These are phyloP conservation scores for Lacerta agilis DNA, from an alignment of 2,797 vertebrate species.

Conservation along the genomic window DNA sequence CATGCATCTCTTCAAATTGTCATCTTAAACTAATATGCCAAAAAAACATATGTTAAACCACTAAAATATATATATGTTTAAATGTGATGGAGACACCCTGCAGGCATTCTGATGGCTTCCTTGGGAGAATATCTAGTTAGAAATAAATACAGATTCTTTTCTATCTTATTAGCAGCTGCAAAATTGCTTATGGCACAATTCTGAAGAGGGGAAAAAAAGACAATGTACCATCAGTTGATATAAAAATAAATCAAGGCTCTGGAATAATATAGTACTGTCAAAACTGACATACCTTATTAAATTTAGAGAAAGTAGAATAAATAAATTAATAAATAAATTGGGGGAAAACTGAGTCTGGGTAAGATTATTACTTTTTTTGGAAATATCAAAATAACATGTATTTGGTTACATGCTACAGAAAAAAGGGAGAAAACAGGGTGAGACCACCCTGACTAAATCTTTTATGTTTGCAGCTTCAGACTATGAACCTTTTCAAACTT, in stretches of 20 bases:
- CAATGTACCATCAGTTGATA: background rate
- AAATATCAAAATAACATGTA: background rate
- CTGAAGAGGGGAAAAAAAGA: background rate
- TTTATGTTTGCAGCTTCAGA: background rate
- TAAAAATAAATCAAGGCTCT: background rate
- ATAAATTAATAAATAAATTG: background rate
- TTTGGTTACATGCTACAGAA: background rate
- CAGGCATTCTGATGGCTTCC: background rate
- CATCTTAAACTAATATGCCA: background rate
- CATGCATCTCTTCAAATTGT: background rate
- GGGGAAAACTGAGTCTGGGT: background rate
- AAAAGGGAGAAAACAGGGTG: background rate
- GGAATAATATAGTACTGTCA: background rate
- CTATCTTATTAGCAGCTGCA: background rate
- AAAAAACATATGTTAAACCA: background rate
- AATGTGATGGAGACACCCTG: background rate
- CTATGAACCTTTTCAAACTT: background rate
- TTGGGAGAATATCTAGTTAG: background rate
- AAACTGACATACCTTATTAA: constrained; percentile 5
- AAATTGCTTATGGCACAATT: background rate
- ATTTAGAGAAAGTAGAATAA: background rate
- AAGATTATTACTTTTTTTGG: background rate
- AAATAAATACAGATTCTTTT: background rate
- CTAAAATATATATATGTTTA: constrained; percentile 1
- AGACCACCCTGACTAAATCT: background rate